Base-by-base conservation (phyloP, 2,888 invertebrate genomes). In the Apodemia mormo region DNA sequence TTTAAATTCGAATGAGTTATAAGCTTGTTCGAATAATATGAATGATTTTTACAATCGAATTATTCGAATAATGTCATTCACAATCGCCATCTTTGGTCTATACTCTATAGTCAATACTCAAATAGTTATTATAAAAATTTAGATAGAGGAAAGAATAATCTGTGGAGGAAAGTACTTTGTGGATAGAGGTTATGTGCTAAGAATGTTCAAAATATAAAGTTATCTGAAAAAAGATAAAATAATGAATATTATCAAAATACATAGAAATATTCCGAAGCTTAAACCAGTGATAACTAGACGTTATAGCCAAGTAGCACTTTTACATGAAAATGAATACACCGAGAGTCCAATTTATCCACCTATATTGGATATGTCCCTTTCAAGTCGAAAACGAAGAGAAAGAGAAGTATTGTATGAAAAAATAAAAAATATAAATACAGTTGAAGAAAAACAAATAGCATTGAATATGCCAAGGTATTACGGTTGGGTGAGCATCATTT, bases 361-460 rank as follows among this genome's bases (percentile, higher is more conserved):
- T 70, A 96, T 96, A 78, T 72, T 94, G 72, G 96, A 97, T 79
- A 73, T 91, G 8, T 95, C 95, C 0, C 84, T 80, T 12, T 81
- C 90, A 77, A 95, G 93, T 8, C 90, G 81, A 71, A 88, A 89
- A 71, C 83, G 87, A 77, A 92, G 95, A 64, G 82, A 89, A 70
- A 85, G 90, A 0, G 82, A 94, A 74, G 76, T 80, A 2, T 87
- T 94, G 84, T 89, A 95, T 78, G 91, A 95, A 22, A 93, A 94
- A 80, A 94, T 97, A 14, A 94, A 94, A 82, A 84, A 92, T 1
- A 79, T 96, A 12, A 94, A 95, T 70, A 97, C 97, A 0, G 94
- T 97, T 0, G 98, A 98, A 88, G 97, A 97, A 83, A 98, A 98
- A 82, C 94, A 97, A 78, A 95, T 97, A 68, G 96, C 96, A 77